Evolutionary conservation across 2,888 invertebrate genomes (phyloP).

Genomic region (Eupithecia exiguata): DNA sequence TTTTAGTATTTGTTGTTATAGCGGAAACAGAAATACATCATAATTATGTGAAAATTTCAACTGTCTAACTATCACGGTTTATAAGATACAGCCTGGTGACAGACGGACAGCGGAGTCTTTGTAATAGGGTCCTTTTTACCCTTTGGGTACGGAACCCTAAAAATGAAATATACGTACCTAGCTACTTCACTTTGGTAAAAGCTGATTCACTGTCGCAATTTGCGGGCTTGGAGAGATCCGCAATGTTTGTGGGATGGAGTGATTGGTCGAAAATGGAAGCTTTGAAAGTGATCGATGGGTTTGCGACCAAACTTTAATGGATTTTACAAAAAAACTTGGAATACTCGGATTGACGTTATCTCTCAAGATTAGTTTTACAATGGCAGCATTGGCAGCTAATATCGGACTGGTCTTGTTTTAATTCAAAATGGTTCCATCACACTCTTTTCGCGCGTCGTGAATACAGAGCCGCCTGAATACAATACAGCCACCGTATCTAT

Average conservation of each 20-base stretch:
- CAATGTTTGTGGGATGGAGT: background rate
- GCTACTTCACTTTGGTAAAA: background rate
- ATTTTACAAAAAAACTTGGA: background rate
- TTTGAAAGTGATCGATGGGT: background rate
- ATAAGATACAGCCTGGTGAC: too few species aligned
- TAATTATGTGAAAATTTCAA: too few species aligned
- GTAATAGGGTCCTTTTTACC: too few species aligned
- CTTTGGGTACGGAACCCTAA: too few species aligned
- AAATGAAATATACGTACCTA: too few species aligned
- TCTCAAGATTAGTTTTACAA: background rate
- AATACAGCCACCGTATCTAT: too few species aligned
- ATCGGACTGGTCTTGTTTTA: background rate
- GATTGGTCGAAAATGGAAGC: background rate
- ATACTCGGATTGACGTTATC: background rate
- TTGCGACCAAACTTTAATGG: background rate
- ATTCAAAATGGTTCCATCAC: background rate
- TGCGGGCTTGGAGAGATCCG: background rate
- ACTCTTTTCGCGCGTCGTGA: background rate
- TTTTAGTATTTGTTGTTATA: too few species aligned
- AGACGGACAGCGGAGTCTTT: too few species aligned
- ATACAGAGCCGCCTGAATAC: too few species aligned
- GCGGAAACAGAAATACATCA: too few species aligned
- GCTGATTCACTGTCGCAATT: background rate
- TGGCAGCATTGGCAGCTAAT: too few species aligned
- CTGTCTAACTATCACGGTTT: too few species aligned